Conservation (phyloP, 2,797 vertebrate genomes). For the Enteromius viviparus region DNA sequence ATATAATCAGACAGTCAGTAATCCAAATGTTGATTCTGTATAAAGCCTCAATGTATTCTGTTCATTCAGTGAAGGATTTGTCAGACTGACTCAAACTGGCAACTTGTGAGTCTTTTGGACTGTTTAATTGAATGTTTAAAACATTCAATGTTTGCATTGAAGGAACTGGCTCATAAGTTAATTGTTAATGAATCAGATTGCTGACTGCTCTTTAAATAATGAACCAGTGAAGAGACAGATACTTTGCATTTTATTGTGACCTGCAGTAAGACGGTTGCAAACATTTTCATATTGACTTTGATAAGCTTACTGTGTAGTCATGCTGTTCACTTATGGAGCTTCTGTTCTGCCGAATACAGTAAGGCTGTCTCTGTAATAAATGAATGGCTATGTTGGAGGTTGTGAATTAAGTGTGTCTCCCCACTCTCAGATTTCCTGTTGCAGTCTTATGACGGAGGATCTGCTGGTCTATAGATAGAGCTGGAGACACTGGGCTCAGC, state of each 20-base stretch:
- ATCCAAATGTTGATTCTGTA: conserved; percentile 6
- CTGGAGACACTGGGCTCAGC: conserved; percentile 75
- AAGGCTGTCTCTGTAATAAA: conserved; percentile 15
- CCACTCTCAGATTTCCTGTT: conserved; percentile 52
- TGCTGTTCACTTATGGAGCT: not conserved
- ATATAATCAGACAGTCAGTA: not conserved
- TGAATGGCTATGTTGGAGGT: conserved; percentile 21
- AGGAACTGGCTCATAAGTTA: not conserved
- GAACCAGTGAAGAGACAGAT: not conserved
- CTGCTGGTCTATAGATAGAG: conserved; percentile 79
- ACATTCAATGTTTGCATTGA: not conserved
- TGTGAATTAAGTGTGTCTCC: conserved; percentile 36
- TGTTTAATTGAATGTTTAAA: not conserved
- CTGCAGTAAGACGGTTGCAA: not conserved
- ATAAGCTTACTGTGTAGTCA: conserved; percentile 12
- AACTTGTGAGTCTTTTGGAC: not conserved
- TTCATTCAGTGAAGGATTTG: not conserved
- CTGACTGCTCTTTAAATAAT: not conserved
- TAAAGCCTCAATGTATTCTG: not conserved
- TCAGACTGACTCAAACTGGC: not conserved
- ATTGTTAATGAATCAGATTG: not conserved
- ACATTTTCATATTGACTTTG: not conserved
- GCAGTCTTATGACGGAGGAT: conserved; percentile 57
- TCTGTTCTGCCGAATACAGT: conserved; percentile 36
- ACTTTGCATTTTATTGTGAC: conserved; percentile 38